A percentile compares a stretch with the other conserved stretches of the same genome.
These are phyloP conservation scores for Coremacera marginata DNA, from an alignment of 2,888 invertebrate genomes.

Conservation along the genomic window DNA sequence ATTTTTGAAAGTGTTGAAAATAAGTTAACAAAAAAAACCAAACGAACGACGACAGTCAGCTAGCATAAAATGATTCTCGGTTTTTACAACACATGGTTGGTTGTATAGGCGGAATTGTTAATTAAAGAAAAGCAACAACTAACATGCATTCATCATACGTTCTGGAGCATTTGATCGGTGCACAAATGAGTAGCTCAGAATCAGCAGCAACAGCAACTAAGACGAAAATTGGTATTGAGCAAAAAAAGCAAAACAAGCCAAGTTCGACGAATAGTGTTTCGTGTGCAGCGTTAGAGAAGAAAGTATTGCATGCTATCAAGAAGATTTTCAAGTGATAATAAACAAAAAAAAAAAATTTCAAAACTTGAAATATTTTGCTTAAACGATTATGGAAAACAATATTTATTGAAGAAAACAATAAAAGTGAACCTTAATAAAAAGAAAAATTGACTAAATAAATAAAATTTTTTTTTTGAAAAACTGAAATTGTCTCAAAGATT, in stretches of 20 bases:
- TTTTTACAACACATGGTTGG: slow-evolving; percentile 6
- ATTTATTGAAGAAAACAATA: neutral
- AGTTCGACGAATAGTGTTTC: slow-evolving; percentile 30
- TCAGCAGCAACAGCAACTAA: slow-evolving; percentile 43
- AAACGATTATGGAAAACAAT: too few species aligned
- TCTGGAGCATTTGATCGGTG: slow-evolving; percentile 65
- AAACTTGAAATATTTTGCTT: neutral
- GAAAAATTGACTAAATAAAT: neutral
- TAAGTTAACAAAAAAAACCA: neutral
- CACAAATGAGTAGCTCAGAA: slow-evolving; percentile 58
- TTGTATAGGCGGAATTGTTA: neutral
- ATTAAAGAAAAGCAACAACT: slow-evolving; percentile 26
- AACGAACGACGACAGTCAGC: neutral
- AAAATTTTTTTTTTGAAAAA: neutral
- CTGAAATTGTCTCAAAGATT: too few species aligned
- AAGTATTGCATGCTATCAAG: slow-evolving; percentile 55
- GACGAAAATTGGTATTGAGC: slow-evolving; percentile 26
- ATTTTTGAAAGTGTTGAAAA: neutral
- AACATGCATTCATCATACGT: slow-evolving; percentile 69
- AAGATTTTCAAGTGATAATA: slow-evolving; percentile 54
- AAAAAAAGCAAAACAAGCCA: slow-evolving; percentile 41
- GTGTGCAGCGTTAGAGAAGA: slow-evolving; percentile 49
- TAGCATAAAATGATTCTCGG: neutral
- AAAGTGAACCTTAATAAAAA: neutral
- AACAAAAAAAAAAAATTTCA: neutral